phyloP scores from a whole-genome alignment of 2,797 vertebrate genomes.

The Acipenser oxyrinchus region DNA sequence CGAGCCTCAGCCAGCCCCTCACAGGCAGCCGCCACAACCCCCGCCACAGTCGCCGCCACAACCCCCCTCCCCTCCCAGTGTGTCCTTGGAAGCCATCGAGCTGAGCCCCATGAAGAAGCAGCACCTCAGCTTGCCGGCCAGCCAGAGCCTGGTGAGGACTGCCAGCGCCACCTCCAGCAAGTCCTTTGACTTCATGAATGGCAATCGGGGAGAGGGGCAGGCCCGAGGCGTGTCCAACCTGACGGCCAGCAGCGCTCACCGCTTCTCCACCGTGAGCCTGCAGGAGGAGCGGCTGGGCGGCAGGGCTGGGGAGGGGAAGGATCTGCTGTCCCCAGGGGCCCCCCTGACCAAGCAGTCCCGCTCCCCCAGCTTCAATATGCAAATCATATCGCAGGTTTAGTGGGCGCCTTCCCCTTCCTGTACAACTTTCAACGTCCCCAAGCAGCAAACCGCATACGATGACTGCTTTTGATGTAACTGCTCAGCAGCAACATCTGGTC shows the following conservation, averaged over 20 bases:
- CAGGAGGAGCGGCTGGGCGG: slow-evolving; percentile 84
- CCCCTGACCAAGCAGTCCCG: slow-evolving; percentile 92
- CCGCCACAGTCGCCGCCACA: slow-evolving; percentile 52
- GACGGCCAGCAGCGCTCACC: slow-evolving; percentile 58
- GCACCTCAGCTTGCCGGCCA: slow-evolving; percentile 83
- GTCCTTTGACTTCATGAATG: slow-evolving; percentile 89
- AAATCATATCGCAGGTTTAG: slow-evolving; percentile 98
- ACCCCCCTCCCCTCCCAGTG: slow-evolving; percentile 47
- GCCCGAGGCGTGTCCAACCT: slow-evolving; percentile 54
- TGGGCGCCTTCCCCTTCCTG: slow-evolving; percentile 1
- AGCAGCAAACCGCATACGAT: background rate
- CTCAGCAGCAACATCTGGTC: too few species aligned
- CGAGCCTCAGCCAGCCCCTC: slow-evolving; percentile 34
- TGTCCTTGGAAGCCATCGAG: slow-evolving; percentile 69
- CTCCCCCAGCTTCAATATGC: slow-evolving; percentile 99
- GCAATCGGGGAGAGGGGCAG: slow-evolving; percentile 51
- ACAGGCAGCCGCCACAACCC: slow-evolving; percentile 56
- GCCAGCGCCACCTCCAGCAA: slow-evolving; percentile 91
- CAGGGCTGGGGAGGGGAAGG: slow-evolving; percentile 72
- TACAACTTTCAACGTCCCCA: slow-evolving; percentile 28
- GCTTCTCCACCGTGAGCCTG: slow-evolving; percentile 86
- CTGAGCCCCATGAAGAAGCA: slow-evolving; percentile 86
- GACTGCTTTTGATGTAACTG: too few species aligned
- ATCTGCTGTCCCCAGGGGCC: slow-evolving; percentile 75
- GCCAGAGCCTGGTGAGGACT: slow-evolving; percentile 75